These are phyloP conservation scores for Lanistes nyassanus DNA, from an alignment of 1,140 invertebrate species.

Conservation along the genomic window DNA sequence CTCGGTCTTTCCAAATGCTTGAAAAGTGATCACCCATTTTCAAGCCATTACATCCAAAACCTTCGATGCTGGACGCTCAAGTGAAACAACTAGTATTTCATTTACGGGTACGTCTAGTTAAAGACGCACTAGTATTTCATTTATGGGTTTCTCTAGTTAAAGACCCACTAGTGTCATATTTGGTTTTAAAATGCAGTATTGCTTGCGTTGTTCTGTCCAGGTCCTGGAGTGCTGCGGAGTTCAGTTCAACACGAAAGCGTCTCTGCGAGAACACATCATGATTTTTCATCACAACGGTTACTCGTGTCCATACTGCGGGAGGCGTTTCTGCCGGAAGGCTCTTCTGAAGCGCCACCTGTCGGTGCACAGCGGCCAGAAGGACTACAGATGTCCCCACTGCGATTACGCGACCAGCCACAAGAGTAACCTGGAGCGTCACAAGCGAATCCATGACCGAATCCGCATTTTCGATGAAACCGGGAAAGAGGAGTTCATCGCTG, in stretches of 20 bases:
- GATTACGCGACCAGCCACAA: conserved; percentile 71
- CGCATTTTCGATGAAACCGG: conserved; percentile 32
- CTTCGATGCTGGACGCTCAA: too few relatives aligned
- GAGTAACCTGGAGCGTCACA: conserved; percentile 69
- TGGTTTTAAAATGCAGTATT: too few relatives aligned
- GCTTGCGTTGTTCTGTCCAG: background rate
- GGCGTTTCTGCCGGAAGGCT: conserved; percentile 69
- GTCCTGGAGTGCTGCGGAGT: conserved; percentile 67
- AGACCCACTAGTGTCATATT: too few relatives aligned
- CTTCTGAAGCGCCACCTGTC: conserved; percentile 68
- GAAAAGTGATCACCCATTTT: too few relatives aligned
- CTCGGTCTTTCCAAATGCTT: too few relatives aligned
- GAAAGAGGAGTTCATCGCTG: conserved; percentile 27
- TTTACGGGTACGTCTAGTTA: too few relatives aligned
- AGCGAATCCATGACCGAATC: conserved; percentile 59
- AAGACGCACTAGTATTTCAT: too few relatives aligned
- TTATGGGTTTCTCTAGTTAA: too few relatives aligned
- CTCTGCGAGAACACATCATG: conserved; percentile 66
- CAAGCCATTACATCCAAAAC: too few relatives aligned
- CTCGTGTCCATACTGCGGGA: conserved; percentile 65
- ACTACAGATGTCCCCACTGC: conserved; percentile 67
- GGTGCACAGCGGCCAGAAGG: conserved; percentile 68
- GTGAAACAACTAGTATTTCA: too few relatives aligned
- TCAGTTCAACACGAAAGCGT: conserved; percentile 66
- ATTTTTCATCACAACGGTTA: conserved; percentile 67